A percentile compares a stretch with the other conserved stretches of the same genome.
Evolutionary conservation across 23 tunicate species (phyloP).

Genomic region (Phallusia fumigata): DNA sequence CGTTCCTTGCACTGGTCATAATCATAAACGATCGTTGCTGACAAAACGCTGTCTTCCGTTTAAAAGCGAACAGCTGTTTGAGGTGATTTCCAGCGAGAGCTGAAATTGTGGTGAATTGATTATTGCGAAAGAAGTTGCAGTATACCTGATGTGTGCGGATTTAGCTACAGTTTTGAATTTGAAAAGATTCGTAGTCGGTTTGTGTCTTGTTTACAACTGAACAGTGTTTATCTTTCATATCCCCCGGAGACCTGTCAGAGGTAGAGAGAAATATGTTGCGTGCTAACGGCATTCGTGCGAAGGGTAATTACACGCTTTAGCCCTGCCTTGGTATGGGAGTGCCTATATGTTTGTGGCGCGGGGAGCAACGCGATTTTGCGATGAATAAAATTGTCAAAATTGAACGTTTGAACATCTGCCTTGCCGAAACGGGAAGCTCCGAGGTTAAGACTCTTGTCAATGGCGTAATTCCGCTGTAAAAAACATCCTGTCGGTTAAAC

Average conservation of each 20-base stretch:
- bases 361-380: neutral
- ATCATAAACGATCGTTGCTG: neutral
- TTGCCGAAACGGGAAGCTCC: neutral
- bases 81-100: no score
- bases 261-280: neutral
- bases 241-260: neutral
- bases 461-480: no score
- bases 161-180: no score
- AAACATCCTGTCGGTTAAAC: no score
- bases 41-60: neutral
- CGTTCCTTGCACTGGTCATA: neutral
- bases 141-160: no score
- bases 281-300: neutral
- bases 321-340: neutral
- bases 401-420: conserved; percentile 1
- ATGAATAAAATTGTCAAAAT: neutral
- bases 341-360: neutral
- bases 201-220: no score
- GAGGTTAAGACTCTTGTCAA: neutral
- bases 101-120: no score
- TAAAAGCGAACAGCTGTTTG: neutral
- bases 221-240: no score
- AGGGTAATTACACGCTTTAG: neutral
- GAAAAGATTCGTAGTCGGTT: no score
- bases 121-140: no score